A percentile compares a stretch with the other conserved stretches of the same genome.
phyloP scores from a whole-genome alignment of 1,140 invertebrate genomes.

The Holotrichia oblita region DNA sequence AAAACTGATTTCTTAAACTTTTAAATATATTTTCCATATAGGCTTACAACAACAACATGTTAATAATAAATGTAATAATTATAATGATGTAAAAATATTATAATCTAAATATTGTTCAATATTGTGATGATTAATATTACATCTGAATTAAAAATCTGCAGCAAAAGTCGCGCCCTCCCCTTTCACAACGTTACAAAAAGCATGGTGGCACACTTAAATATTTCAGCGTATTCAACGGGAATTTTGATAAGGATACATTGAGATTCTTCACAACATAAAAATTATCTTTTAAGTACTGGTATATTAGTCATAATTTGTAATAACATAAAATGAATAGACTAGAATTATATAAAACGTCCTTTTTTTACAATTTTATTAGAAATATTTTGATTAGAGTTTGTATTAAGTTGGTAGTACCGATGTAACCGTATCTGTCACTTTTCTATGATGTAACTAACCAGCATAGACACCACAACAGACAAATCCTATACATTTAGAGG shows the following conservation, averaged over 20 bases:
- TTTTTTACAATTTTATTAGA: too few relatives aligned
- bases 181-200: not conserved
- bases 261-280: not conserved
- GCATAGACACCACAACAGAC: not conserved
- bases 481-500: not conserved
- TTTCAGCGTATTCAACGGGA: not conserved
- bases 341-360: not conserved
- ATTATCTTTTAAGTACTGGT: too few relatives aligned
- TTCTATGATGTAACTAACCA: not conserved
- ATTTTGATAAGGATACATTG: not conserved
- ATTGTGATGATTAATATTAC: not conserved
- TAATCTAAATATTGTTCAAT: slow-evolving; percentile 11
- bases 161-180: not conserved
- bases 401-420: not conserved
- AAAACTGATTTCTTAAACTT: too few relatives aligned
- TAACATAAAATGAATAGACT: not conserved
- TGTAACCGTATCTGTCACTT: not conserved
- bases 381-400: not conserved
- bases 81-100: slow-evolving; percentile 27
- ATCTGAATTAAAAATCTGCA: slow-evolving; percentile 14
- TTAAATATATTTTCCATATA: slow-evolving; percentile 14
- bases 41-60: slow-evolving; percentile 27
- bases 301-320: too few relatives aligned
- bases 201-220: not conserved
- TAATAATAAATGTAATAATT: not conserved